A percentile compares a stretch with the other conserved stretches of the same genome.
phyloP scores from a whole-genome alignment of 1,140 invertebrate genomes.

The Nephila pilipes region DNA sequence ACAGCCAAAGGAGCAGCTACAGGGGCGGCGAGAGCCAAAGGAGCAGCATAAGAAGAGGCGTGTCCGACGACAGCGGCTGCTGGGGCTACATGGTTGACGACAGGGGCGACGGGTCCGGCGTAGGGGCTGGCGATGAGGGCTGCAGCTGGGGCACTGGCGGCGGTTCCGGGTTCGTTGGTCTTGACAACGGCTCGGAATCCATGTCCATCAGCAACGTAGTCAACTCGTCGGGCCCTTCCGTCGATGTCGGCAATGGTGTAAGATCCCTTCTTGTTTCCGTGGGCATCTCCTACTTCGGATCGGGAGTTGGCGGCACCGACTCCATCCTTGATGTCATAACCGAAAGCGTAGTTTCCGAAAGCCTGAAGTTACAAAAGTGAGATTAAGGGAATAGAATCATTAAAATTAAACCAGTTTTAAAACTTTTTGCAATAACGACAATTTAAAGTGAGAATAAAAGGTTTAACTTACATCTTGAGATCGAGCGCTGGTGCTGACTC shows the following conservation, averaged over 20 bases:
- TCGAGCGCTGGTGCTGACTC: constrained; percentile 10
- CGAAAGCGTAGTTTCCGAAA: constrained; percentile 72
- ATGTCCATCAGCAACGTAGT: constrained; percentile 77
- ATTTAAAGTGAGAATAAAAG: no score
- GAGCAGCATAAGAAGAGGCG: neutral
- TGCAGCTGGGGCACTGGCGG: constrained; percentile 43
- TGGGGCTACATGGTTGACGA: constrained; percentile 34
- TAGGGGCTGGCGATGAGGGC: constrained; percentile 44
- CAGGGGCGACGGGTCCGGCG: constrained; percentile 46
- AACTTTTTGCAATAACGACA: no score
- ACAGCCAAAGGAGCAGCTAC: neutral
- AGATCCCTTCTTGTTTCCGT: constrained; percentile 76
- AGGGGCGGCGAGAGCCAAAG: neutral
- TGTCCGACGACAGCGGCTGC: constrained; percentile 30
- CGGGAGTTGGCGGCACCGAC: constrained; percentile 71
- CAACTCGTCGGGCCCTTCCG: constrained; percentile 73
- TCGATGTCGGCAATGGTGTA: constrained; percentile 77
- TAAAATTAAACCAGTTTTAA: no score
- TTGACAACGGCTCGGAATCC: constrained; percentile 73
- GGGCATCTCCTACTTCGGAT: constrained; percentile 73
- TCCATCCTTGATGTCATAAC: constrained; percentile 71
- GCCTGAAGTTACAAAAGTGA: neutral
- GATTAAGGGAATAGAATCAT: no score
- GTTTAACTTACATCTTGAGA: constrained; percentile 60
- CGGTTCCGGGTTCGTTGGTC: constrained; percentile 72